Evolutionary conservation across 1,140 invertebrate genomes (phyloP).

Genomic region (Eurosta solidaginis): DNA sequence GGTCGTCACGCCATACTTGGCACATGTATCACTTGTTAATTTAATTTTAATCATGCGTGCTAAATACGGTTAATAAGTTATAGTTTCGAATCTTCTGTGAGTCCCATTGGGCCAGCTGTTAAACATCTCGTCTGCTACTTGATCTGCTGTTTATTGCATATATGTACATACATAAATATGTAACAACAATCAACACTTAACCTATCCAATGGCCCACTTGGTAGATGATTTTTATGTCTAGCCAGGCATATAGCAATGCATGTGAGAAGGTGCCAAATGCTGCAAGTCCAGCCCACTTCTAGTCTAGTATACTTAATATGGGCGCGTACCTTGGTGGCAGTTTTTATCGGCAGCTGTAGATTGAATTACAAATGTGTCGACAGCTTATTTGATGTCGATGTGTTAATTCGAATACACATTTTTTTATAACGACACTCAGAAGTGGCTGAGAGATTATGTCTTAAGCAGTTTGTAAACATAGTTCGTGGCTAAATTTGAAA

Average conservation of each 20-base stretch:
- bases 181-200: background rate
- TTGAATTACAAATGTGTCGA: slow-evolving; percentile 16
- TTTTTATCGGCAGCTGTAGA: background rate
- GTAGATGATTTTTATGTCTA: background rate
- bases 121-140: no score
- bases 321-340: background rate
- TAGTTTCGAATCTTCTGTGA: background rate
- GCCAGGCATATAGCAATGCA: background rate
- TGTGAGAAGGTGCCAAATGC: background rate
- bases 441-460: no score
- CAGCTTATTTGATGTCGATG: no score
- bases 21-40: background rate
- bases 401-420: no score
- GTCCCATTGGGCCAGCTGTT: background rate
- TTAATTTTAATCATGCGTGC: slow-evolving; percentile 9
- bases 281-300: background rate
- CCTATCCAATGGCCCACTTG: background rate
- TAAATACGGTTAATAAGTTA: background rate
- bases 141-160: background rate
- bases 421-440: no score
- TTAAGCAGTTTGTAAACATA: no score
- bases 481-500: no score
- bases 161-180: background rate
- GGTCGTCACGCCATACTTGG: slow-evolving; percentile 1
- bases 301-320: background rate